Evolutionary conservation across 2,113 vertebrate genomes (phyloP), one percentile per base, ranked within the genome.

Genomic region (Etheostoma spectabile): DNA sequence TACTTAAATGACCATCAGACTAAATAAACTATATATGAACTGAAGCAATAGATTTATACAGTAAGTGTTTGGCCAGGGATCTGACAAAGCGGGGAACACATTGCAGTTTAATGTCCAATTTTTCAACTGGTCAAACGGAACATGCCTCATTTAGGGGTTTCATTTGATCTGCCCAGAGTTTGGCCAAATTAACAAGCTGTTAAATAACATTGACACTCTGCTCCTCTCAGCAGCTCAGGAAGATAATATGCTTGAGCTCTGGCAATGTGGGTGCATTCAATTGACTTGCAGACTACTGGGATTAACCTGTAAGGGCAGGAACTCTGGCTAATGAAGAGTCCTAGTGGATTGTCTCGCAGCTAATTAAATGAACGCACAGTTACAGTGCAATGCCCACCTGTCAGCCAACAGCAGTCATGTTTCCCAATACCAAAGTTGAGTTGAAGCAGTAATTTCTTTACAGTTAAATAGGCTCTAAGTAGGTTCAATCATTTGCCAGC

Each of bases 301-400:
- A 90, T 77, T 83, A 78, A 83, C 70, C 60, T 64, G 18, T n/a
- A 19, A 69, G 57, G 83, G 68, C 66, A 77, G 65, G 33, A 35
- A 64, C 70, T 82, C 64, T 15, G 61, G 46, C 66, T 89, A 84
- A 89, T 80, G 60, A 87, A 66, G 65, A 86, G 78, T 35, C 75
- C 69, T 42, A 5, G 74, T 49, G 74, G 77, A 74, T 82, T 77
- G 57, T 48, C 77, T 69, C 65, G 64, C 51, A 48, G 75, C 80
- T 83, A 89, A 90, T 93, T 72, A 80, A 88, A 83, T 77, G 16
- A 77, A 57, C 1, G 35, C 80, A 84, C 16, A 60, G 72, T 82
- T 84, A 35, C 60, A 78, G 55, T 51, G 46, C 38, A 42, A 51
- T 42, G 27, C 22, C 71, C 33, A 83, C 57, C 64, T 75, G 53